A percentile compares a stretch with the other conserved stretches of the same genome.
These are phyloP conservation scores for Eurystomus glaucurus DNA, from an alignment of 2,797 vertebrate genomes.

Conservation along the genomic window DNA sequence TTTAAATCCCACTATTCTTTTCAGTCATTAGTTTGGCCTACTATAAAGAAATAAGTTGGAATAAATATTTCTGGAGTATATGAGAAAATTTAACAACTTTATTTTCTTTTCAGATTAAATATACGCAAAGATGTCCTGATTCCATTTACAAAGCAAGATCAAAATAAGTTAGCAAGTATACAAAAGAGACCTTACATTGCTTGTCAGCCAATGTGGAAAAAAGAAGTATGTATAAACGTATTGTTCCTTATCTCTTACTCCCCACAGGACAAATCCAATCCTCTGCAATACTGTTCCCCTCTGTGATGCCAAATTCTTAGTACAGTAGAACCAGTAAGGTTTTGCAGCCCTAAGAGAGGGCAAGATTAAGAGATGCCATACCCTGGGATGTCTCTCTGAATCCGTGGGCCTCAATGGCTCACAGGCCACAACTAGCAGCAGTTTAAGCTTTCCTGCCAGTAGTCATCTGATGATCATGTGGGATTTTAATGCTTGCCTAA, in stretches of 20 bases:
- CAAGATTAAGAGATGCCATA: neutral
- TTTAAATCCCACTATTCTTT: neutral
- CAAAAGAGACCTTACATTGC: slow-evolving; percentile 89
- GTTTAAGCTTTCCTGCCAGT: neutral
- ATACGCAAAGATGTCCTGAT: slow-evolving; percentile 88
- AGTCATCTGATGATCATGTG: neutral
- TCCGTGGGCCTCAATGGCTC: neutral
- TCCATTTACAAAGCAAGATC: slow-evolving; percentile 90
- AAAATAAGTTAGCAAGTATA: slow-evolving; percentile 90
- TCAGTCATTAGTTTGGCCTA: neutral
- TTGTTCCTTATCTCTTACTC: neutral
- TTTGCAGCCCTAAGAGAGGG: neutral
- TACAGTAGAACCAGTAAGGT: neutral
- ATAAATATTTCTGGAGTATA: neutral
- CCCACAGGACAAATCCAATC: neutral
- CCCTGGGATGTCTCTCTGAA: neutral
- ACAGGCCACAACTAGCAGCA: neutral
- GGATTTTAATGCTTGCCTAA: neutral
- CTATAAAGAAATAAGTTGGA: neutral
- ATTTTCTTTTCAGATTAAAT: slow-evolving; percentile 84
- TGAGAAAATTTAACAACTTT: neutral
- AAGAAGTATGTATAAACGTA: slow-evolving; percentile 85
- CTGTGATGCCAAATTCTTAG: neutral
- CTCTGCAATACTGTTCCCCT: neutral
- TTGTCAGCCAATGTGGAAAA: slow-evolving; percentile 90